phyloP scores from a whole-genome alignment of 2,888 invertebrate genomes.

The Nymphalis c-album region DNA sequence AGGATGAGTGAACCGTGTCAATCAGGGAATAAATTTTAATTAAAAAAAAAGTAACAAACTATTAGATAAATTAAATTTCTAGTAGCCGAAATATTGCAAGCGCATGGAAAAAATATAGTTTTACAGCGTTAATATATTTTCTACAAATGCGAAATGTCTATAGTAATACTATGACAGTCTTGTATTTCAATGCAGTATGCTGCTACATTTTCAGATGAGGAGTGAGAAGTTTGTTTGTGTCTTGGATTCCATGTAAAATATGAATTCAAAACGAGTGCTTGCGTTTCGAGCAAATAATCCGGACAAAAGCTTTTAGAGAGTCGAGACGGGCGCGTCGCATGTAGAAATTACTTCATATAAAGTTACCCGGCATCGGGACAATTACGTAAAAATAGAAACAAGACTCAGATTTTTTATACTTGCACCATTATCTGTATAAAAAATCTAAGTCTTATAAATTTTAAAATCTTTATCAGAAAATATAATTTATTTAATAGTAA shows the following conservation, averaged over 20 bases:
- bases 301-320: slow-evolving; percentile 70
- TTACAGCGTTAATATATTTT: neutral
- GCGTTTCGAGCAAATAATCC: slow-evolving; percentile 58
- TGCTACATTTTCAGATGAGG: slow-evolving; percentile 23
- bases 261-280: slow-evolving; percentile 55
- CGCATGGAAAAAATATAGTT: too few species aligned
- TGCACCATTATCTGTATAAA: too few species aligned
- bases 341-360: slow-evolving; percentile 15
- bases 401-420: too few species aligned
- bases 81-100: too few species aligned
- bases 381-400: slow-evolving; percentile 2
- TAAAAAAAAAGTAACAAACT: too few species aligned
- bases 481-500: too few species aligned
- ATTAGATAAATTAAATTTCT: neutral
- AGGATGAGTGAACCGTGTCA: too few species aligned
- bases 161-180: neutral
- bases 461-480: too few species aligned
- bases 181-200: slow-evolving; percentile 3
- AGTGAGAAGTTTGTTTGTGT: slow-evolving; percentile 37
- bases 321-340: slow-evolving; percentile 49
- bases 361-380: slow-evolving; percentile 3
- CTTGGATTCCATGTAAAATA: slow-evolving; percentile 52
- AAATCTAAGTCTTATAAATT: too few species aligned
- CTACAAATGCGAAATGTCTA: neutral
- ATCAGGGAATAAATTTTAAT: too few species aligned